A percentile compares a stretch with the other conserved stretches of the same genome.
phyloP scores from a whole-genome alignment of 2,888 invertebrate genomes.

The Cephonodes hylas region DNA sequence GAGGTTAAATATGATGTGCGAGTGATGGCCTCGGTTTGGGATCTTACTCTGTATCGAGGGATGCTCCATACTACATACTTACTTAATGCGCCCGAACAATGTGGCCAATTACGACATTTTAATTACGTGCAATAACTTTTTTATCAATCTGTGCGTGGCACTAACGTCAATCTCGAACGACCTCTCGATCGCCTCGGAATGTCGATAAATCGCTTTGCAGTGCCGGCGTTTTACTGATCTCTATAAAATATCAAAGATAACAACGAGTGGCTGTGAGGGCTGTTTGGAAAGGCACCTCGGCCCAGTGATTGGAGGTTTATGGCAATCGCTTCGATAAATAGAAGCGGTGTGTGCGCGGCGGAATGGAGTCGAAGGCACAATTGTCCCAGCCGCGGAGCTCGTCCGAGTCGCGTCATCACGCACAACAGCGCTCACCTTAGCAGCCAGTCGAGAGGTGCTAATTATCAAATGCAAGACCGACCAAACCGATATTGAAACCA shows the following conservation, averaged over 20 bases:
- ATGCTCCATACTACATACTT: constrained; percentile 55
- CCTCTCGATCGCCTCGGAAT: constrained; percentile 61
- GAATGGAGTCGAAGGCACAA: constrained; percentile 51
- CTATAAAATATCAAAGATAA: constrained; percentile 81
- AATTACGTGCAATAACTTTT: constrained; percentile 68
- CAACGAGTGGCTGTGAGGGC: constrained; percentile 69
- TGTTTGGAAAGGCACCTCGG: constrained; percentile 58
- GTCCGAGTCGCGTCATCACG: constrained; percentile 17
- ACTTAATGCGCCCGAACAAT: constrained; percentile 56
- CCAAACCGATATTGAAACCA: constrained; percentile 76
- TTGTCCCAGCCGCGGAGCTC: constrained; percentile 39
- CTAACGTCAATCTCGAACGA: constrained; percentile 35
- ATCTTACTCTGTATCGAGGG: constrained; percentile 51
- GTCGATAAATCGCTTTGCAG: constrained; percentile 74
- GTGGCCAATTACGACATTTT: constrained; percentile 67
- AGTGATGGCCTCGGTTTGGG: constrained; percentile 60
- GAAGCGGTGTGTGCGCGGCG: constrained; percentile 57
- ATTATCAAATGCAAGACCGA: constrained; percentile 78
- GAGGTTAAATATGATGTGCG: constrained; percentile 75
- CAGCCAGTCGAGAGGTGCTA: constrained; percentile 64
- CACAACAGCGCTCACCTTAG: constrained; percentile 44
- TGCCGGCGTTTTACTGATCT: constrained; percentile 78
- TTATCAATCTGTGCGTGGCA: constrained; percentile 56
- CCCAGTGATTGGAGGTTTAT: constrained; percentile 75
- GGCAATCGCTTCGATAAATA: constrained; percentile 69